These are phyloP conservation scores for Drosophila mayri DNA, from an alignment of 1,140 invertebrate species.

Conservation along the genomic window DNA sequence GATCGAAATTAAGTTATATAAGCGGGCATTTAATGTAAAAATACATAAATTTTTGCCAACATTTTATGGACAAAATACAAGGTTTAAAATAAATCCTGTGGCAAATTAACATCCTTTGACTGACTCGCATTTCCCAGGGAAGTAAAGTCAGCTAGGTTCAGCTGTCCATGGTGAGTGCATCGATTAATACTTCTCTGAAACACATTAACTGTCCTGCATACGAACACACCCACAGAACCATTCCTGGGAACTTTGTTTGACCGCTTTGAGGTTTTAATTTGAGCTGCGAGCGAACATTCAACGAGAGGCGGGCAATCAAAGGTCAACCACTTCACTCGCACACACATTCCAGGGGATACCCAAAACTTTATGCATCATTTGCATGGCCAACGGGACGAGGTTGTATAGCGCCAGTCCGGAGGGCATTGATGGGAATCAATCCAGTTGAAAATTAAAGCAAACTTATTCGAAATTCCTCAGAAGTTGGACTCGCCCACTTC, in stretches of 20 bases:
- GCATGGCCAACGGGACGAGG: constrained; percentile 59
- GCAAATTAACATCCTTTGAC: background rate
- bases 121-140: background rate
- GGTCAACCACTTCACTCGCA: constrained; percentile 48
- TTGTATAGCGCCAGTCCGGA: constrained; percentile 25
- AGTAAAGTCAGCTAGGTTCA: background rate
- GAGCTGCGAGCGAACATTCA: constrained; percentile 10
- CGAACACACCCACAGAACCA: background rate
- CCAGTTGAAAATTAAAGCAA: constrained; percentile 61
- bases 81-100: background rate
- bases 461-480: constrained; percentile 55
- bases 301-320: constrained; percentile 37
- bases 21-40: too few relatives aligned
- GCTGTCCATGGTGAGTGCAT: background rate
- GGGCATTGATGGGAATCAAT: constrained; percentile 71
- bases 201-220: constrained; percentile 20
- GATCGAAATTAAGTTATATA: too few relatives aligned
- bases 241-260: constrained; percentile 19
- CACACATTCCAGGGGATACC: constrained; percentile 10
- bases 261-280: constrained; percentile 52
- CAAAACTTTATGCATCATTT: constrained; percentile 74
- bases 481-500: constrained; percentile 35
- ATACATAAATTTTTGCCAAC: too few relatives aligned
- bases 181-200: constrained; percentile 10
- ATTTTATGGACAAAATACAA: too few relatives aligned